These are phyloP conservation scores for Pangasianodon hypophthalmus DNA, from an alignment of 2,113 vertebrate genomes.

Conservation along the genomic window DNA sequence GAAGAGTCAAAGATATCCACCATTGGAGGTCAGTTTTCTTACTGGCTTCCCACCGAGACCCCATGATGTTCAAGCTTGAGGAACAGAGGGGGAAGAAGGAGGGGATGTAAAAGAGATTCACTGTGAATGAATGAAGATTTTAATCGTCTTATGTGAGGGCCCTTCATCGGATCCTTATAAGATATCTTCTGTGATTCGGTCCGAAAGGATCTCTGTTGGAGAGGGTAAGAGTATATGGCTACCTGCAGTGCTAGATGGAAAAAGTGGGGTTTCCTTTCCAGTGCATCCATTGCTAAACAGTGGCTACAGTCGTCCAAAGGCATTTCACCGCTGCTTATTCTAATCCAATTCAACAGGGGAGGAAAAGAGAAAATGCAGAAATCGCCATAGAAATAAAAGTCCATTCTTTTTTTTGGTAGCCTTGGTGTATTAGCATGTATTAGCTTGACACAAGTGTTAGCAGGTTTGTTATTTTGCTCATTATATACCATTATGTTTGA, in stretches of 20 bases:
- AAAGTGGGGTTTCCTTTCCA: conserved; percentile 62
- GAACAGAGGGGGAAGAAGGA: conserved; percentile 49
- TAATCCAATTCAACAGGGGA: conserved; percentile 52
- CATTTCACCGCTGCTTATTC: conserved; percentile 59
- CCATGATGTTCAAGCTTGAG: conserved; percentile 67
- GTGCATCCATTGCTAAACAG: conserved; percentile 63
- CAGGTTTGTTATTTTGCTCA: conserved; percentile 46
- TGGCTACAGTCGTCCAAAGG: conserved; percentile 57
- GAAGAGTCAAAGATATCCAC: conserved; percentile 88
- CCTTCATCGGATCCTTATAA: conserved; percentile 11
- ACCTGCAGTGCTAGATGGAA: conserved; percentile 71
- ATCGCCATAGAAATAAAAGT: conserved; percentile 85
- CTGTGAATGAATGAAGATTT: conserved; percentile 55
- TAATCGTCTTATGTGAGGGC: conserved; percentile 48
- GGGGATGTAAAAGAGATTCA: conserved; percentile 50
- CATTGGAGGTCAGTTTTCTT: conserved; percentile 85
- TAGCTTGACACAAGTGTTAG: conserved; percentile 70
- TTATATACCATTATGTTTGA: not conserved
- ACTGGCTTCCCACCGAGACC: conserved; percentile 90
- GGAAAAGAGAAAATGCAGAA: conserved; percentile 73
- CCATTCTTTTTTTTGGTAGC: conserved; percentile 84
- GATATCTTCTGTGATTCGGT: conserved; percentile 47
- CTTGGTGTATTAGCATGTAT: conserved; percentile 81
- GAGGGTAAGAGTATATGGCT: conserved; percentile 68
- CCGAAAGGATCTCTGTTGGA: conserved; percentile 56